These are phyloP conservation scores for Syngnathus rostellatus DNA, from an alignment of 2,797 vertebrate species.

Conservation along the genomic window DNA sequence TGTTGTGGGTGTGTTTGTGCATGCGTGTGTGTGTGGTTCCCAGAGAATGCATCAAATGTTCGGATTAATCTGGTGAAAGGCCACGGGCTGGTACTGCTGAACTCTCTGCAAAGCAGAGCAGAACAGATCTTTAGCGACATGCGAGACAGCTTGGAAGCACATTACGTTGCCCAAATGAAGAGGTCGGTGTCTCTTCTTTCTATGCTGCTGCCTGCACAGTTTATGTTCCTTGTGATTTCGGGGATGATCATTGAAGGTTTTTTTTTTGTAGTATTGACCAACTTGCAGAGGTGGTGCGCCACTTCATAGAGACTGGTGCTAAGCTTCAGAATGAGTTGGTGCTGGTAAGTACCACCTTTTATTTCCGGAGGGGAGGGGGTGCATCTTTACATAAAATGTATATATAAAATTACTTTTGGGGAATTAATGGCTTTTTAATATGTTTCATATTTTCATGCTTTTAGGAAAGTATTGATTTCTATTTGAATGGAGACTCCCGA, in stretches of 20 bases:
- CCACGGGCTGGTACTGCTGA: conserved; percentile 66
- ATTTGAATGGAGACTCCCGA: conserved; percentile 67
- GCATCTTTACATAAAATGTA: too few relatives aligned
- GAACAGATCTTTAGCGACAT: conserved; percentile 67
- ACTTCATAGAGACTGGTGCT: conserved; percentile 74
- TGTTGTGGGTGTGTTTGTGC: not conserved
- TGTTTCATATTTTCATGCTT: conserved; percentile 3
- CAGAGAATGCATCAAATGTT: conserved; percentile 42
- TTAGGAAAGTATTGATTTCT: conserved; percentile 70
- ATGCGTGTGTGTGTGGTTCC: not conserved
- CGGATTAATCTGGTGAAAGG: conserved; percentile 74
- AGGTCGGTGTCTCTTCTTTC: conserved; percentile 65
- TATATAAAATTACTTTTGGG: not conserved
- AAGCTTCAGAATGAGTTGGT: conserved; percentile 75
- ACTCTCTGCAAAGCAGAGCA: conserved; percentile 64
- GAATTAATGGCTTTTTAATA: not conserved
- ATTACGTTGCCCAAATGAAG: conserved; percentile 76
- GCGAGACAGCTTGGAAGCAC: conserved; percentile 72
- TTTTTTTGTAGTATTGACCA: conserved; percentile 73
- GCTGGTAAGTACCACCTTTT: conserved; percentile 53
- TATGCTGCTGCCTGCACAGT: too few relatives aligned
- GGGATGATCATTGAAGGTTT: not conserved
- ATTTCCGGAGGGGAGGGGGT: too few relatives aligned
- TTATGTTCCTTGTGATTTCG: not conserved
- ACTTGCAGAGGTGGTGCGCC: conserved; percentile 68